Evolutionary conservation across 2,113 vertebrate genomes (phyloP).

Genomic region (Cathartes aura): DNA sequence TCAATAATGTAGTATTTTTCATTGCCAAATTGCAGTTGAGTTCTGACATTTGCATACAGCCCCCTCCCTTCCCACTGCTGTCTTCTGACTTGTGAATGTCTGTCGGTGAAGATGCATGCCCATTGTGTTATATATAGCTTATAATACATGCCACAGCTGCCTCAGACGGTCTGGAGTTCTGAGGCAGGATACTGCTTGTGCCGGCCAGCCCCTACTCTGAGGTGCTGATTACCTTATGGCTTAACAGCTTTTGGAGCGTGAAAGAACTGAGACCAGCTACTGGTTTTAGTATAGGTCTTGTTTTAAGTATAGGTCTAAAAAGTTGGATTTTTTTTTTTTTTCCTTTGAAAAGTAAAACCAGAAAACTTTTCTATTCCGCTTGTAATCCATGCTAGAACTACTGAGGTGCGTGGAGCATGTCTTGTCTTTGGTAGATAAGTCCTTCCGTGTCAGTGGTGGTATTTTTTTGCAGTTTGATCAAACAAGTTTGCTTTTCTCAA

Average conservation of each 20-base stretch:
- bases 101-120: not conserved
- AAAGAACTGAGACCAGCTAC: not conserved
- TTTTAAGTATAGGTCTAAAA: not conserved
- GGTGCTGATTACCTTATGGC: not conserved
- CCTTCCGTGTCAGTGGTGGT: not conserved
- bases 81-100: not conserved
- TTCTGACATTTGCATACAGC: not conserved
- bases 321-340: not conserved
- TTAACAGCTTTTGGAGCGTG: not conserved
- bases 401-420: not conserved
- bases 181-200: not conserved
- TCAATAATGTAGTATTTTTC: slow-evolving; percentile 9
- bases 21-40: not conserved
- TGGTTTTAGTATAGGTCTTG: no score
- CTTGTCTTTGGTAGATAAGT: not conserved
- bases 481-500: not conserved
- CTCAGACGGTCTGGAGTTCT: rapidly evolving
- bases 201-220: not conserved
- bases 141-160: not conserved
- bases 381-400: not conserved
- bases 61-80: not conserved
- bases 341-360: not conserved
- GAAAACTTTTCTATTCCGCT: not conserved
- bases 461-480: not conserved
- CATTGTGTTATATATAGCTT: not conserved